These are phyloP conservation scores for Falco punctatus DNA, from an alignment of 2,113 vertebrate species.

Conservation along the genomic window DNA sequence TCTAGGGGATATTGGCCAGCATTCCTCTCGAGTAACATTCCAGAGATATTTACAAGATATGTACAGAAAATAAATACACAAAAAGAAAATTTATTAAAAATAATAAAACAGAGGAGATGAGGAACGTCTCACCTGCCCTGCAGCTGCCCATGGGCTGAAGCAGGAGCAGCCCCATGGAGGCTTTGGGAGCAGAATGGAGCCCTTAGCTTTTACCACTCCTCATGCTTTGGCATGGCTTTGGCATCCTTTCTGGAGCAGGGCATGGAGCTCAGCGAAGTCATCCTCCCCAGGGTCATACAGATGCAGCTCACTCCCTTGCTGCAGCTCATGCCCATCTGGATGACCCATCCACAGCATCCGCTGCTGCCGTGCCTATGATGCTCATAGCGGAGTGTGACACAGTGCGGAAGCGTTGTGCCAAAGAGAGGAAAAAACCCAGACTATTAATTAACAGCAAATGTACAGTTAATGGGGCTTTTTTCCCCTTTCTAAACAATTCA, in stretches of 20 bases:
- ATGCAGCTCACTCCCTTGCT: background rate
- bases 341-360: background rate
- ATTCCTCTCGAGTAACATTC: background rate
- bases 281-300: accelerated
- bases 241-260: background rate
- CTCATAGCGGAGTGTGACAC: background rate
- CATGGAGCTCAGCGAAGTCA: background rate
- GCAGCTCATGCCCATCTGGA: accelerated
- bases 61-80: conserved; percentile 3
- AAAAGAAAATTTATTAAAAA: background rate
- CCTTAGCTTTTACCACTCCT: background rate
- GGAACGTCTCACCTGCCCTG: background rate
- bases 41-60: background rate
- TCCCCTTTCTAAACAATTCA: conserved; percentile 61
- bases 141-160: background rate
- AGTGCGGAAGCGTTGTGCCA: background rate
- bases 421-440: conserved; percentile 15
- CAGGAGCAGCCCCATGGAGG: background rate
- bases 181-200: background rate
- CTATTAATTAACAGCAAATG: conserved; percentile 72
- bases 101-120: background rate
- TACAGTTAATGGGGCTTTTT: conserved; percentile 56
- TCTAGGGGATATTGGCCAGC: background rate
- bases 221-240: accelerated
- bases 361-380: background rate